These are phyloP conservation scores for Beris morrisii DNA, from an alignment of 2,888 invertebrate genomes.

Conservation along the genomic window DNA sequence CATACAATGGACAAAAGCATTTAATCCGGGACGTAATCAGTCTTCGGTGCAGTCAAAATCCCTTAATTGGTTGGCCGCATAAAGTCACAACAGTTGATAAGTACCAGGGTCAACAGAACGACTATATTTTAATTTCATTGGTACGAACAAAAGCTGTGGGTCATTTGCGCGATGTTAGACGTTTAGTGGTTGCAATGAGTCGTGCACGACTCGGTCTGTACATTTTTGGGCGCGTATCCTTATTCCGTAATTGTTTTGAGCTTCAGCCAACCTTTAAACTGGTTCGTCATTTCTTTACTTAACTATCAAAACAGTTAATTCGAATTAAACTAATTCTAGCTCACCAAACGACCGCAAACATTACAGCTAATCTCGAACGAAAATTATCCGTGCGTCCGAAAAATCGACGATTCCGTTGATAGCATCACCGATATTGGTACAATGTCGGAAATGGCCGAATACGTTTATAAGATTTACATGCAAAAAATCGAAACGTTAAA, in stretches of 20 bases:
- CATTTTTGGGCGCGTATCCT: slow-evolving; percentile 87
- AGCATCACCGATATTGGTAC: slow-evolving; percentile 64
- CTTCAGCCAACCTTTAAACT: slow-evolving; percentile 93
- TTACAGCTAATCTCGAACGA: slow-evolving; percentile 81
- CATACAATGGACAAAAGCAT: slow-evolving; percentile 99
- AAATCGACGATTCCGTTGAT: slow-evolving; percentile 56
- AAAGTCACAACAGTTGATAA: slow-evolving; percentile 98
- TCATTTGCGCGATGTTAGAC: slow-evolving; percentile 92
- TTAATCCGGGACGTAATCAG: slow-evolving; percentile 94
- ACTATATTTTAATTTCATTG: slow-evolving; percentile 93
- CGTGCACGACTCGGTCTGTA: slow-evolving; percentile 95
- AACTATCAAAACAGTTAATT: neutral
- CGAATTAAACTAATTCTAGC: slow-evolving; percentile 56
- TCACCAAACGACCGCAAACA: slow-evolving; percentile 79
- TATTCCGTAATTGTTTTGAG: slow-evolving; percentile 97
- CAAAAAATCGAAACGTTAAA: slow-evolving; percentile 21
- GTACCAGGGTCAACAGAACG: slow-evolving; percentile 99
- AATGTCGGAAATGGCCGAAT: slow-evolving; percentile 94
- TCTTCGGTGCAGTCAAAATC: slow-evolving; percentile 90
- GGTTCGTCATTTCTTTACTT: slow-evolving; percentile 55
- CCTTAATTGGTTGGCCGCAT: slow-evolving; percentile 88
- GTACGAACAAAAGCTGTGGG: slow-evolving; percentile 97
- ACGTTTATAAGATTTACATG: slow-evolving; percentile 88
- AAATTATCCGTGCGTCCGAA: slow-evolving; percentile 72
- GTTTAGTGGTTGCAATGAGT: slow-evolving; percentile 97